phyloP scores from a whole-genome alignment of 2,888 invertebrate genomes.

The Lacanobia oleracea region DNA sequence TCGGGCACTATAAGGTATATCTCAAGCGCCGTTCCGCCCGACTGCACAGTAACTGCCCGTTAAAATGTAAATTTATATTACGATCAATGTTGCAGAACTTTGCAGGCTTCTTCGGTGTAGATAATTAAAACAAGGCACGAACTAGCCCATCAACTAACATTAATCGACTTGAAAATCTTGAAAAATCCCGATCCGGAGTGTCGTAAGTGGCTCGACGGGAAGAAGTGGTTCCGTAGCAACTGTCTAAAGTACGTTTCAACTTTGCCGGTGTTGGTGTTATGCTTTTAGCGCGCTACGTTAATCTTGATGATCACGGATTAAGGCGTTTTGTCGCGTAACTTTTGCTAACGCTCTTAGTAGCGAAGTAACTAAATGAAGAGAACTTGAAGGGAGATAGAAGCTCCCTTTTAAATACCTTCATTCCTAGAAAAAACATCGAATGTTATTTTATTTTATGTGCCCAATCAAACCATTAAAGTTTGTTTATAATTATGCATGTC shows the following conservation, averaged over 20 bases:
- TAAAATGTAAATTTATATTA: slow-evolving; percentile 79
- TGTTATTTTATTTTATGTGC: neutral
- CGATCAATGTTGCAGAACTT: slow-evolving; percentile 68
- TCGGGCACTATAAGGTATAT: slow-evolving; percentile 71
- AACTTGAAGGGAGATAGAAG: too few relatives aligned
- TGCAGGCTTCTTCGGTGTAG: slow-evolving; percentile 56
- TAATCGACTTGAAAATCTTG: slow-evolving; percentile 46
- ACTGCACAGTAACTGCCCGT: slow-evolving; percentile 75
- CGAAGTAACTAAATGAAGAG: neutral
- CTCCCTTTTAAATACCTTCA: neutral
- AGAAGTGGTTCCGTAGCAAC: slow-evolving; percentile 38
- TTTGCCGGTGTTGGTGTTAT: slow-evolving; percentile 30
- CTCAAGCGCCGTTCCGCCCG: slow-evolving; percentile 67
- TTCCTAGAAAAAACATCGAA: neutral
- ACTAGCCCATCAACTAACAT: slow-evolving; percentile 53
- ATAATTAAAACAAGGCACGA: slow-evolving; percentile 71
- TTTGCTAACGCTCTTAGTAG: neutral
- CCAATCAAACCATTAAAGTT: neutral
- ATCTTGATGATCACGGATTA: slow-evolving; percentile 40
- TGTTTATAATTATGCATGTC: neutral
- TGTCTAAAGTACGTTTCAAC: slow-evolving; percentile 46
- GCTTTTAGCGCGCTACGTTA: slow-evolving; percentile 26
- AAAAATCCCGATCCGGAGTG: slow-evolving; percentile 30
- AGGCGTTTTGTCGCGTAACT: slow-evolving; percentile 20
- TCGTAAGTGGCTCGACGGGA: slow-evolving; percentile 21